Evolutionary conservation across 2,888 invertebrate genomes (phyloP).

Genomic region (Pyralis farinalis): DNA sequence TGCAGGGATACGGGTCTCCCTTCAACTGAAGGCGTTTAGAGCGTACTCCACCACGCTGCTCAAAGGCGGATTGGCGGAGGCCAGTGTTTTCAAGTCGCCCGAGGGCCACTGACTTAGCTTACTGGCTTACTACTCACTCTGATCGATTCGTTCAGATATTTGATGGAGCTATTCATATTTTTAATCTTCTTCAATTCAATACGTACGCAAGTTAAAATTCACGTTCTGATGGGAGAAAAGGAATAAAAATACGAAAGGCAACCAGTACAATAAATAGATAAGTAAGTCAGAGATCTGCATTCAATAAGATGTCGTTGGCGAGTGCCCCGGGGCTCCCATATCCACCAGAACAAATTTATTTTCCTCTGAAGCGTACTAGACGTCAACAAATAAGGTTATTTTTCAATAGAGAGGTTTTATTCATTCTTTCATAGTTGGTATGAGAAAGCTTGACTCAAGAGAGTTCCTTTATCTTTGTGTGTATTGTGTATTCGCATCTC

Average conservation of each 20-base stretch:
- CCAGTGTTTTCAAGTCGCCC: no score
- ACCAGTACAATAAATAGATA: constrained; percentile 35
- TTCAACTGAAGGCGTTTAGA: no score
- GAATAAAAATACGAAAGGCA: constrained; percentile 14
- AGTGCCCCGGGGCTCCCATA: constrained; percentile 55
- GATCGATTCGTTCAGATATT: no score
- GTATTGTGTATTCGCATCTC: constrained; percentile 19
- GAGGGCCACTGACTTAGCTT: no score
- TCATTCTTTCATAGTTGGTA: constrained; percentile 45
- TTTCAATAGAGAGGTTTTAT: constrained; percentile 64
- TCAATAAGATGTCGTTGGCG: constrained; percentile 58
- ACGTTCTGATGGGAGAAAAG: no score
- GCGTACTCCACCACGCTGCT: no score
- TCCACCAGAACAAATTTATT: constrained; percentile 69
- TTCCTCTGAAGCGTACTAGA: constrained; percentile 67
- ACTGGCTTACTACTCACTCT: no score
- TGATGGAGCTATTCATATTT: no score
- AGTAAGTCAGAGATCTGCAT: constrained; percentile 44
- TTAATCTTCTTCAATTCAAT: no score
- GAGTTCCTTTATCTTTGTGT: constrained; percentile 17
- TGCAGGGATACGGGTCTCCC: no score
- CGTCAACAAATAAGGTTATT: constrained; percentile 77
- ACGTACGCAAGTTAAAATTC: no score
- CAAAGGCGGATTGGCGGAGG: no score
- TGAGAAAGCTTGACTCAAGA: constrained; percentile 26